Evolutionary conservation across 1,140 invertebrate species (phyloP).

Genomic region (Dolichoris vasculosae): DNA sequence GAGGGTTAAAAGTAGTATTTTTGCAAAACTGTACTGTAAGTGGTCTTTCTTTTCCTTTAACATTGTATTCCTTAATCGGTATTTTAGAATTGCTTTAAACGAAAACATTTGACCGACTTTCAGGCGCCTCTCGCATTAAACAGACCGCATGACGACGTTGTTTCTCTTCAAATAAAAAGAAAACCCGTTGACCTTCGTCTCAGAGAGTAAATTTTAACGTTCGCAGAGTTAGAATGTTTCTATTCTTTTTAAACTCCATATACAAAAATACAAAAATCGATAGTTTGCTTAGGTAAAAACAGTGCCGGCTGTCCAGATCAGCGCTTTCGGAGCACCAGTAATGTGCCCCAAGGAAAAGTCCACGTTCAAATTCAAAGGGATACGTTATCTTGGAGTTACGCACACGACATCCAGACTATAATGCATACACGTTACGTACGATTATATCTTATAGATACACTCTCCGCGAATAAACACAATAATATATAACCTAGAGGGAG

Average conservation of each 20-base stretch:
- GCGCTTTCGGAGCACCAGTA: background rate
- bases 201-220: background rate
- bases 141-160: background rate
- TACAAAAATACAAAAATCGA: slow-evolving; percentile 18
- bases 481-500: background rate
- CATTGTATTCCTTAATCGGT: background rate
- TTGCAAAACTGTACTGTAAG: background rate
- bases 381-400: slow-evolving; percentile 36
- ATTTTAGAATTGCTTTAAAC: slow-evolving; percentile 8
- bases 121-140: background rate
- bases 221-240: background rate
- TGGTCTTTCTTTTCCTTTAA: background rate
- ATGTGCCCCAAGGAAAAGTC: slow-evolving; percentile 25
- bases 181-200: background rate
- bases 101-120: background rate
- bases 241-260: slow-evolving; percentile 7
- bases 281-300: background rate
- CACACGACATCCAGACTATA: background rate
- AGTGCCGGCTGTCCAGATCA: background rate
- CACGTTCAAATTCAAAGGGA: slow-evolving; percentile 44
- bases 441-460: background rate
- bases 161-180: background rate
- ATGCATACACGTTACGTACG: background rate
- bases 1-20: background rate
- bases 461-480: background rate